phyloP scores from a whole-genome alignment of 2,888 invertebrate genomes.

The Ganaspis brasiliensis region DNA sequence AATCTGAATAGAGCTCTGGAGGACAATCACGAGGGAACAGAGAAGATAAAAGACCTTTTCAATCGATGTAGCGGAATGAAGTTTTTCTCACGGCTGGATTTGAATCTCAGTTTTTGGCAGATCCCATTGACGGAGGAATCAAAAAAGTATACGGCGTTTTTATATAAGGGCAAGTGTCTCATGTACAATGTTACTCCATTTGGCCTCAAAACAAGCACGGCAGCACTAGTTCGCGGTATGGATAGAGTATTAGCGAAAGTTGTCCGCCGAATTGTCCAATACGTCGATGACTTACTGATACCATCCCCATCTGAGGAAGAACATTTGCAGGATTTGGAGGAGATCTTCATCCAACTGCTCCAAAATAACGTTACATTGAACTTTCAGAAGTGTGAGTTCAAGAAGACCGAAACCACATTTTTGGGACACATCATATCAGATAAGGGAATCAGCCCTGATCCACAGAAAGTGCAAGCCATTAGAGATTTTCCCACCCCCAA shows the following conservation, averaged over 20 bases:
- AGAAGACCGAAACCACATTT: constrained; percentile 23
- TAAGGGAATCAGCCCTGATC: constrained; percentile 44
- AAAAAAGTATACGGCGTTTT: constrained; percentile 47
- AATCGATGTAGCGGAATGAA: constrained; percentile 42
- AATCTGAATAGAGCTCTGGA: neutral
- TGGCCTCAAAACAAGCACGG: constrained; percentile 46
- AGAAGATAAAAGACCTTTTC: constrained; percentile 36
- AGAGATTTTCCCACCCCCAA: constrained; percentile 25
- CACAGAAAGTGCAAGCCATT: constrained; percentile 48
- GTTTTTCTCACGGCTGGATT: constrained; percentile 52
- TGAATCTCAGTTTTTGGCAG: constrained; percentile 60
- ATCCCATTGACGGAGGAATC: constrained; percentile 52
- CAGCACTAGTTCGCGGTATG: neutral
- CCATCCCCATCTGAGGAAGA: constrained; percentile 11
- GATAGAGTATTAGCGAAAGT: too few relatives aligned
- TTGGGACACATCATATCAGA: constrained; percentile 42
- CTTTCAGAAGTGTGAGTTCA: constrained; percentile 82
- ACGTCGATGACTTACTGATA: constrained; percentile 49
- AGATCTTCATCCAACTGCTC: constrained; percentile 52
- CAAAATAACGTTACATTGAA: constrained; percentile 40
- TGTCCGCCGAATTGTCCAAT: too few relatives aligned
- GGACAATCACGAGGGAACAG: neutral
- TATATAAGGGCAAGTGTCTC: constrained; percentile 44
- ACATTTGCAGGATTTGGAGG: constrained; percentile 54
- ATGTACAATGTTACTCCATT: constrained; percentile 48